A percentile compares a stretch with the other conserved stretches of the same genome.
Conservation (phyloP, 2,797 vertebrate genomes). For the Champsocephalus gunnari region DNA sequence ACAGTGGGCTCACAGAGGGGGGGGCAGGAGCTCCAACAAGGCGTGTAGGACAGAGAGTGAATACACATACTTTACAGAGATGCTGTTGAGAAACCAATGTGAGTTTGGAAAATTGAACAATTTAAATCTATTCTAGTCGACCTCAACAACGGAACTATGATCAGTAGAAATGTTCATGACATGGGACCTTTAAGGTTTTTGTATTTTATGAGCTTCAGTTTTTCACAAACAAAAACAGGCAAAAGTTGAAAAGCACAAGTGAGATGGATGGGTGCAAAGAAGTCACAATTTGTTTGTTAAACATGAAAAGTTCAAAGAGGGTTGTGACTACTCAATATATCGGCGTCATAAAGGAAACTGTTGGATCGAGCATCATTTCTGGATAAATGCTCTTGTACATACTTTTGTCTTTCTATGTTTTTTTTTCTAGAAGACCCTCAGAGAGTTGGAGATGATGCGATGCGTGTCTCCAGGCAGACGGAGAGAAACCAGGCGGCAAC, state of each 20-base stretch:
- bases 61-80: no score
- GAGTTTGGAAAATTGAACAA: no score
- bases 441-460: slow-evolving; percentile 40
- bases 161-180: no score
- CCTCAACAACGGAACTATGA: no score
- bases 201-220: background rate
- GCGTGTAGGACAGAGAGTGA: no score
- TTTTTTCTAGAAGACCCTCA: slow-evolving; percentile 56
- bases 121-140: no score
- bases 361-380: background rate
- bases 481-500: slow-evolving; percentile 34
- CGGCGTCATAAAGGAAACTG: background rate
- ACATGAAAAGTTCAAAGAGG: no score
- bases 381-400: background rate
- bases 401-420: slow-evolving; percentile 8
- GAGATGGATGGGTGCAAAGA: background rate
- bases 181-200: background rate
- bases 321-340: no score
- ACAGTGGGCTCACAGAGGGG: no score
- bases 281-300: background rate
- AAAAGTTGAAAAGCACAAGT: background rate
- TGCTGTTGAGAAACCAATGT: no score
- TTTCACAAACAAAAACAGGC: background rate
- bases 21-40: no score
- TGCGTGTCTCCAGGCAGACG: slow-evolving; percentile 46